Evolutionary conservation across 2,797 vertebrate genomes (phyloP).

Genomic region (Stomatorhinus walkeri): DNA sequence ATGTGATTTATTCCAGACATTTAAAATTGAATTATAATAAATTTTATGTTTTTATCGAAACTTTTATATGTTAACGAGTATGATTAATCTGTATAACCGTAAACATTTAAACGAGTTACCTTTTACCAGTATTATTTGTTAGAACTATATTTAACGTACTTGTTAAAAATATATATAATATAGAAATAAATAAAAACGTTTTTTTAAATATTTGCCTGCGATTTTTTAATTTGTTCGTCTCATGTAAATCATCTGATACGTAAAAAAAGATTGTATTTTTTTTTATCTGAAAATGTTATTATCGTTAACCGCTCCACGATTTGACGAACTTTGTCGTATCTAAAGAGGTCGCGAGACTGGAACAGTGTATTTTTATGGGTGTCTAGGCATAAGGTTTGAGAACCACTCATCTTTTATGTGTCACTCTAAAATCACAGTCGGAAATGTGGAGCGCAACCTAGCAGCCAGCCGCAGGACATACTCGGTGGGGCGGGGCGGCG

Average conservation of each 20-base stretch:
- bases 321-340: neutral
- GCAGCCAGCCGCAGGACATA: neutral
- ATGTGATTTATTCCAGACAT: neutral
- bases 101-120: neutral
- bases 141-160: neutral
- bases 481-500: neutral
- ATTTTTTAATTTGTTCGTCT: neutral
- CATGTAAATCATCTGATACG: neutral
- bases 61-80: neutral
- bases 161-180: neutral
- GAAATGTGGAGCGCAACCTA: neutral
- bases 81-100: neutral
- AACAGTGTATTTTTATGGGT: neutral
- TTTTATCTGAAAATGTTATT: neutral
- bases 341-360: neutral
- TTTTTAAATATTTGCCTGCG: neutral
- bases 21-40: neutral
- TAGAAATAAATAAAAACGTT: neutral
- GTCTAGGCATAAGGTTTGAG: neutral
- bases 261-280: too few relatives aligned
- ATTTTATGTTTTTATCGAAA: neutral
- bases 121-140: constrained; percentile 6
- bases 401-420: neutral
- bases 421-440: neutral
- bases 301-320: neutral